phyloP scores from a whole-genome alignment of 1,140 invertebrate species.

The Drosophila pachea region DNA sequence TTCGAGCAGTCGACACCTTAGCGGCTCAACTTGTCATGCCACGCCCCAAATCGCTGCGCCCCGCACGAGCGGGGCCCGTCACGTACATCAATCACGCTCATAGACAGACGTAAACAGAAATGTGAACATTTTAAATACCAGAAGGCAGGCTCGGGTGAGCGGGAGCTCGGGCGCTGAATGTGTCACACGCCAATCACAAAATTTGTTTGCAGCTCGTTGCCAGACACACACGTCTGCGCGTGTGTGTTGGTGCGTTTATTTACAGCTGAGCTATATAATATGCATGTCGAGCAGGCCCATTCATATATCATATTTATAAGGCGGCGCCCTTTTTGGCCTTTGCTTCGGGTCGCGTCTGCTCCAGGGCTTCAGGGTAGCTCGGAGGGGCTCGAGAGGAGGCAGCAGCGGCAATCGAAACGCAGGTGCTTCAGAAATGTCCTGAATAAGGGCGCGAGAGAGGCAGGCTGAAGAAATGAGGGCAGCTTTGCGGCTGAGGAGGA shows the following conservation, averaged over 20 bases:
- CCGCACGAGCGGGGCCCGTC: not conserved
- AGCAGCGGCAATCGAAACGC: too few relatives aligned
- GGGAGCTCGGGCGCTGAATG: conserved; percentile 45
- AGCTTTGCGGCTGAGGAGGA: too few relatives aligned
- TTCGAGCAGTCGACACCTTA: conserved; percentile 1
- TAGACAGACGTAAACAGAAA: conserved; percentile 45
- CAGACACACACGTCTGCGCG: not conserved
- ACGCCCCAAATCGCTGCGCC: not conserved
- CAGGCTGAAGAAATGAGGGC: too few relatives aligned
- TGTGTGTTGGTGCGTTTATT: conserved; percentile 5
- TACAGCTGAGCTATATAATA: not conserved
- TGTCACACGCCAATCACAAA: conserved; percentile 72
- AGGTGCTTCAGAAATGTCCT: too few relatives aligned
- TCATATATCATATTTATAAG: conserved; percentile 18
- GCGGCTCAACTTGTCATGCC: not conserved
- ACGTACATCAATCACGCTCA: conserved; percentile 63
- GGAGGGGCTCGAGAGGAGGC: too few relatives aligned
- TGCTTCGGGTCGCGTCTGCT: conserved; percentile 32
- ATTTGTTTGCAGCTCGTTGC: conserved; percentile 45
- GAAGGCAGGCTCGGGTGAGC: too few relatives aligned
- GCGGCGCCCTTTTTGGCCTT: conserved; percentile 20
- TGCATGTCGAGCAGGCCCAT: conserved; percentile 3
- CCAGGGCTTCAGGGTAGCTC: too few relatives aligned
- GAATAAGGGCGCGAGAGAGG: too few relatives aligned
- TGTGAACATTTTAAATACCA: conserved; percentile 58